Evolutionary conservation across 2,888 invertebrate genomes (phyloP), one percentile per base, ranked within the genome.

Genomic region (Sarcophaga caerulescens): DNA sequence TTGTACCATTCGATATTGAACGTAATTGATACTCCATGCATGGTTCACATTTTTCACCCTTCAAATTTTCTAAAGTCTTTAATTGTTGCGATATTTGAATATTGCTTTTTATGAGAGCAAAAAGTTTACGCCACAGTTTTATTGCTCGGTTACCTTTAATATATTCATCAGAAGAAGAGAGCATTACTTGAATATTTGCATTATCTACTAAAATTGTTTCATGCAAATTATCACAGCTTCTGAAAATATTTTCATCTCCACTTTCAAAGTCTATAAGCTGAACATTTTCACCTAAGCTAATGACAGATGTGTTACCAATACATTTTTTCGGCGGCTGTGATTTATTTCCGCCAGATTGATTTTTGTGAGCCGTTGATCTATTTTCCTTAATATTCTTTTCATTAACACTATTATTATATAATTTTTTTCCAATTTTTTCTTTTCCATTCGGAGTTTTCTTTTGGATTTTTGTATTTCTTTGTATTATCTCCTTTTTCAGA

Each of bases 121-220:
- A 74, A 5, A 88, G 23, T 70, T 84, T 88, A 62, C 60, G 81
- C 88, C 88, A 88, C 44, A 60, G 47, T n/a, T 59, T 25, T 0
- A 4, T 45, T 35, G 84, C 87, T n/a, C 83, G 52, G 12, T 17
- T 52, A 4, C 14, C 5, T 52, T 52, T 12, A 52, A 52, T 4
- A 17, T 0, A 14, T 12, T 52, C 52, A 52, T 52, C 8, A 11
- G 8, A 10, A 65, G 21, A 71, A 10, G 52, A 14, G 10, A 66
- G 1, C n/a, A 47, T 65, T 12, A 45, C 21, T 23, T 57, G 44
- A 2, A 78, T 14, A 6, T 17, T 19, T 19, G 69, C 70, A 21
- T 17, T 59, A 57, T 23, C 45, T 35, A 21, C 62, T 14, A 68
- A n/a, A n/a, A 59, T 35, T 44, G 25, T 23, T 8, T 71, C 60